phyloP scores from a whole-genome alignment of 1,140 invertebrate genomes.

The Pristionchus pacificus region DNA sequence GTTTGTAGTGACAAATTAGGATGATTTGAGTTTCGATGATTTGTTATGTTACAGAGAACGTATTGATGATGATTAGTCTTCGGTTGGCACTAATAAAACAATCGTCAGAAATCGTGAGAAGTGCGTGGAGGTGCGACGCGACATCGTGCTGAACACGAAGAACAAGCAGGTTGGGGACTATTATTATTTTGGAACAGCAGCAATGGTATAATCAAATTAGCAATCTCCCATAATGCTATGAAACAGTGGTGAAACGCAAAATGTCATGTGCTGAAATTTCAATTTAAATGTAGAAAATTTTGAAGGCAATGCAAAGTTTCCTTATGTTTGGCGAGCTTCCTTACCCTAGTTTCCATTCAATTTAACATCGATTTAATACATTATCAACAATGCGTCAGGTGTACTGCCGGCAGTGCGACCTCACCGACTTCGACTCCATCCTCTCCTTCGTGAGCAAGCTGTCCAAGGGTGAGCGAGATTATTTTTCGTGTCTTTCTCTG shows the following conservation, averaged over 20 bases:
- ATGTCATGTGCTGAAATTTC: too few species aligned
- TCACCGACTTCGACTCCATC: slow-evolving; percentile 54
- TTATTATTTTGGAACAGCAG: neutral
- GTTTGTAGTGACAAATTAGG: slow-evolving; percentile 1
- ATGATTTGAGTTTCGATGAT: neutral
- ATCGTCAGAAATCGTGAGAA: slow-evolving; percentile 45
- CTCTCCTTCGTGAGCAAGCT: slow-evolving; percentile 52
- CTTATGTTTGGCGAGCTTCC: too few species aligned
- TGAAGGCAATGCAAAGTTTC: too few species aligned
- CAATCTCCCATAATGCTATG: too few species aligned
- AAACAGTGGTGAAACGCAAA: too few species aligned
- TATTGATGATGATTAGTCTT: neutral
- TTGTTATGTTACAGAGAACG: neutral
- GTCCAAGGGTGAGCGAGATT: slow-evolving; percentile 35
- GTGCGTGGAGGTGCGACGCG: slow-evolving; percentile 47
- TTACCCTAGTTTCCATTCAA: too few species aligned
- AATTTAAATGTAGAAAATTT: too few species aligned
- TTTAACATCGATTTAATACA: too few species aligned
- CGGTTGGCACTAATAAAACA: neutral
- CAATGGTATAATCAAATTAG: too few species aligned
- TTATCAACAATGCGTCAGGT: slow-evolving; percentile 25
- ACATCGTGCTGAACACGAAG: slow-evolving; percentile 50
- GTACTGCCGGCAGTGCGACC: slow-evolving; percentile 49
- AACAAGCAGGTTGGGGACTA: slow-evolving; percentile 44
- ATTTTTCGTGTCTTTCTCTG: neutral